Evolutionary conservation across 2,113 vertebrate genomes (phyloP), one percentile per base, ranked within the genome.

Genomic region (Dryoscopus gambensis): DNA sequence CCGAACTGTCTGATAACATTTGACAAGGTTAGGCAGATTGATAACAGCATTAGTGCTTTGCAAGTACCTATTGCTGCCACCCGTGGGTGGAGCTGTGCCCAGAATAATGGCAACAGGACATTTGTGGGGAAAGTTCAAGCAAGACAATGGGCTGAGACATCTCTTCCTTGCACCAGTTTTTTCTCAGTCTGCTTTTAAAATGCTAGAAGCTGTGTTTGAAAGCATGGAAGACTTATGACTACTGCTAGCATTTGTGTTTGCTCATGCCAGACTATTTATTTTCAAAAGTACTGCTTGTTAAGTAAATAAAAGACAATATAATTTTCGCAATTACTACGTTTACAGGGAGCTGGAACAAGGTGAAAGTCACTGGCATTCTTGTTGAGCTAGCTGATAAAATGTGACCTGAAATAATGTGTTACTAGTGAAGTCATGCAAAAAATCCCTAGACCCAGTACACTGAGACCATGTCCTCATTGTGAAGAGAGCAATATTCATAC

Each of bases 391-490:
- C 62, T 97, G 84, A 96, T 90, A 71, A 88, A 97, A 96, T 89
- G 56, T 30, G 81, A 95, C 90, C 70, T 95, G 94, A 97, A 96
- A 95, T 95, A 86, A 86, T 65, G 57, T 57, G 70, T 92, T 78
- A 77, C 56, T 85, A 63, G 65, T 94, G 93, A 97, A 97, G 65
- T 95, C 93, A 95, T 84, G 92, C 91, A 97, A 92, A 95, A 96
- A 92, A 91, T 88, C 35, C 50, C 33, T n/a, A 42, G 59, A 92
- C 35, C 27, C 64, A 76, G 70, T 62, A 78, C 35, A 59, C 13
- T 70, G 52, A 87, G 84, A 90, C 46, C 68, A 53, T 24, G 62
- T 52, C 50, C 75, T 33, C 57, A 21, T 89, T 79, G 53, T 63
- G 55, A 95, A 67, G 35, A 27, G 10, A 87, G 23, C 16, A 91